phyloP scores from a whole-genome alignment of 2,113 vertebrate genomes.

The Menura novaehollandiae region DNA sequence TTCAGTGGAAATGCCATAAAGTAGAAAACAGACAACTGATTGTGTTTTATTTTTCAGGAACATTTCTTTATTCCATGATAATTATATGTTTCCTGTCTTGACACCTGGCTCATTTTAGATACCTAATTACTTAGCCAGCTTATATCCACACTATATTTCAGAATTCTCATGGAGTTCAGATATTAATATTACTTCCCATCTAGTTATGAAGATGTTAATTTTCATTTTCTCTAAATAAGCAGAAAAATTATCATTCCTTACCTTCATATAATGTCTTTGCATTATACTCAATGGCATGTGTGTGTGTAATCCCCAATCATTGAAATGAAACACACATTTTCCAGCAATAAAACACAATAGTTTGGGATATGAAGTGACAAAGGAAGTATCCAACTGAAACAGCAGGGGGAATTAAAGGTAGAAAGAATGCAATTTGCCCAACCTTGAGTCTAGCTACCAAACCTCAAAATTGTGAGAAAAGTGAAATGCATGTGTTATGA shows the following conservation, averaged over 20 bases:
- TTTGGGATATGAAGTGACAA: slow-evolving; percentile 46
- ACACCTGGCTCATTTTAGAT: slow-evolving; percentile 19
- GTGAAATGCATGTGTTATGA: neutral
- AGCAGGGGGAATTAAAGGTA: neutral
- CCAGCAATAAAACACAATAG: slow-evolving; percentile 40
- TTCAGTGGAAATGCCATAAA: neutral
- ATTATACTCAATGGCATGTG: neutral
- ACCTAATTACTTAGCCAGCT: neutral
- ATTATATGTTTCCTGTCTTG: neutral
- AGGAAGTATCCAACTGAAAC: slow-evolving; percentile 43
- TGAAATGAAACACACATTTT: slow-evolving; percentile 47
- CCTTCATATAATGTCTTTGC: neutral
- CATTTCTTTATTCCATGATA: neutral
- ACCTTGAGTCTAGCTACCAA: neutral
- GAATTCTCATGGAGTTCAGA: neutral
- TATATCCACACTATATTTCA: neutral
- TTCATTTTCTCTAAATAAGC: slow-evolving; percentile 39
- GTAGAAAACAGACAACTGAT: neutral
- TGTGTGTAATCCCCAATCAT: neutral
- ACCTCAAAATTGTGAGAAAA: neutral
- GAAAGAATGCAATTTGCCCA: neutral
- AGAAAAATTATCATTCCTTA: neutral
- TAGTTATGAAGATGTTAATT: neutral
- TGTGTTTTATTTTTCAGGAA: slow-evolving; percentile 1
- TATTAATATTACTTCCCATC: neutral